Evolutionary conservation across 2,888 invertebrate species (phyloP).

Genomic region (Melanotus villosus): DNA sequence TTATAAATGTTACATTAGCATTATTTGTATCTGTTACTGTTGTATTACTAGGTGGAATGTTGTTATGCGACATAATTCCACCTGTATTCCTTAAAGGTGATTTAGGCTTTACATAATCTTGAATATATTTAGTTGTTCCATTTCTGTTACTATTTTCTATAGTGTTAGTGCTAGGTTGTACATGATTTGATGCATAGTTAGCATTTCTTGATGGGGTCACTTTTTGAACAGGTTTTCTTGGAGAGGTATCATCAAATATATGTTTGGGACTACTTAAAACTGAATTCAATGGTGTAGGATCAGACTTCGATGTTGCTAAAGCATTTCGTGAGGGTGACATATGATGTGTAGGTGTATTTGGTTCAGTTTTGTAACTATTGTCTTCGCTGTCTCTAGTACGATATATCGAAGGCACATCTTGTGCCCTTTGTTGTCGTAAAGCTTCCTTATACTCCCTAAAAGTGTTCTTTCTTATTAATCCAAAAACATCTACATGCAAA

Average conservation of each 20-base stretch:
- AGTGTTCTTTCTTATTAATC: conserved; percentile 49
- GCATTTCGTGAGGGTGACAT: conserved; percentile 65
- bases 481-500: not conserved
- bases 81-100: conserved; percentile 77
- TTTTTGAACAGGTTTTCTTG: conserved; percentile 83
- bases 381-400: conserved; percentile 76
- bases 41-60: conserved; percentile 66
- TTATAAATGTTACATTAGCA: conserved; percentile 64
- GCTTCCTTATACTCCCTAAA: conserved; percentile 92
- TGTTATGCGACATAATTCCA: conserved; percentile 75
- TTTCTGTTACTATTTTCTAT: conserved; percentile 66
- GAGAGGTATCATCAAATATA: conserved; percentile 71
- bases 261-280: conserved; percentile 72
- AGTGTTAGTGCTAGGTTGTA: conserved; percentile 45
- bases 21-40: conserved; percentile 68
- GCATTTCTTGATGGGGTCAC: conserved; percentile 82
- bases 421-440: conserved; percentile 86
- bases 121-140: conserved; percentile 57
- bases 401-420: conserved; percentile 80
- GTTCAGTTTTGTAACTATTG: conserved; percentile 71
- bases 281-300: conserved; percentile 68
- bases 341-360: conserved; percentile 70
- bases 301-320: conserved; percentile 68
- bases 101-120: conserved; percentile 75
- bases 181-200: conserved; percentile 58